Evolutionary conservation across 2,888 invertebrate species (phyloP), one percentile per base, ranked within the genome.

Genomic region (Meghimatium bilineatum): DNA sequence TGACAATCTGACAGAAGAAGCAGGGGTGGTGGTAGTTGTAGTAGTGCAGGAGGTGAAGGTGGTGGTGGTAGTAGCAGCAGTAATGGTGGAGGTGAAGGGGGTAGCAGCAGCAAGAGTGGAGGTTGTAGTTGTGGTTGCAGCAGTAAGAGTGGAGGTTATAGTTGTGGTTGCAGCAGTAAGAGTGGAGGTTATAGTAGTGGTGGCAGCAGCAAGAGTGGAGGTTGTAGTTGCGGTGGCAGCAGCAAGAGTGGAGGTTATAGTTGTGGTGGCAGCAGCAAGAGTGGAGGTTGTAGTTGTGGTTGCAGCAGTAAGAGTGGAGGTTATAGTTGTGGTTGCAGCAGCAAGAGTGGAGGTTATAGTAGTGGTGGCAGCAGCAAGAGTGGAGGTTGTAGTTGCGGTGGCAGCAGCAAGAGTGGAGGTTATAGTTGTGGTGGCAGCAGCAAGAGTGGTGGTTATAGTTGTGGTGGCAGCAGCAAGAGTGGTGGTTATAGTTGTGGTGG

Each of bases 181-280:
- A 75, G n/a, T n/a, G 63, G 3, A n/a, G 63, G 26, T 63, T n/a
- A n/a, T n/a, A n/a, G 29, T 63, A n/a, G 26, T n/a, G 12, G 6
- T 63, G 63, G 29, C n/a, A 63, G 26, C 26, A 26, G 76, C 32
- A 44, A 82, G 75, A 75, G 63, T 82, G 76, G 63, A 76, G 66
- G 75, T 82, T 75, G 63, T 82, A 75, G 75, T 76, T 23, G 66
- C 63, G 76, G 76, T 82, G 63, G 75, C 10, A 63, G 56, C 63
- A 63, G 60, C 76, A 14, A 60, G 66, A 75, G 56, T 82, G 66
- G 75, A n/a, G n/a, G 63, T 66, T 63, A 76, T 63, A 76, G 82
- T 60, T 82, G 82, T 82, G 76, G 75, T 82, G 66, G 63, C 76
- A 63, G 75, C 76, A 66, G 76, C 76, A 67, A 60, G 75, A 75